Evolutionary conservation across 2,888 invertebrate genomes (phyloP).

Genomic region (Callyntrura sp.): DNA sequence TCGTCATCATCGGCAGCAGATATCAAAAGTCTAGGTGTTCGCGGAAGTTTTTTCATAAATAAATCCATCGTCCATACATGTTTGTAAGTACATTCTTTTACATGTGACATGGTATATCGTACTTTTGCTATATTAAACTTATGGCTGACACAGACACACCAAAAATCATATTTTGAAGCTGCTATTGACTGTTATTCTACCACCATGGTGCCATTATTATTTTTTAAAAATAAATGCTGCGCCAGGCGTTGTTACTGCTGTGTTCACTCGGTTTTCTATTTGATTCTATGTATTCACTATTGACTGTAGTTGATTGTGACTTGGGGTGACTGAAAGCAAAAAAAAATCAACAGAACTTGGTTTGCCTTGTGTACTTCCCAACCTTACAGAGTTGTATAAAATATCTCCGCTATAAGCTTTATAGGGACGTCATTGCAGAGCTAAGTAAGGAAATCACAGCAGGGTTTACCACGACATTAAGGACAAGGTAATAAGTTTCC

Average conservation of each 20-base stretch:
- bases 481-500: constrained; percentile 77
- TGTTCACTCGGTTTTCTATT: constrained; percentile 32
- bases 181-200: constrained; percentile 55
- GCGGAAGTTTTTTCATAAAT: neutral
- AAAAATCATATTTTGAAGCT: neutral
- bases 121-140: neutral
- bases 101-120: neutral
- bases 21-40: no score
- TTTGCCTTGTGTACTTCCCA: neutral
- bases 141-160: neutral
- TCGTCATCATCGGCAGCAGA: no score
- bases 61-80: neutral
- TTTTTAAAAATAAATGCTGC: constrained; percentile 19
- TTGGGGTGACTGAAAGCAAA: constrained; percentile 67
- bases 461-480: constrained; percentile 76
- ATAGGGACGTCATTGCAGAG: constrained; percentile 58
- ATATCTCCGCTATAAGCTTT: neutral
- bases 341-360: constrained; percentile 34
- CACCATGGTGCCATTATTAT: constrained; percentile 30
- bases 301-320: constrained; percentile 54
- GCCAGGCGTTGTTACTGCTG: constrained; percentile 15
- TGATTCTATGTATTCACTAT: constrained; percentile 8
- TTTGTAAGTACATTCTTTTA: neutral
- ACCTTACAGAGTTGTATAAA: neutral
- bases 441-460: constrained; percentile 75